Evolutionary conservation across 1,140 invertebrate genomes (phyloP).

Genomic region (Drosophila malerkotliana): DNA sequence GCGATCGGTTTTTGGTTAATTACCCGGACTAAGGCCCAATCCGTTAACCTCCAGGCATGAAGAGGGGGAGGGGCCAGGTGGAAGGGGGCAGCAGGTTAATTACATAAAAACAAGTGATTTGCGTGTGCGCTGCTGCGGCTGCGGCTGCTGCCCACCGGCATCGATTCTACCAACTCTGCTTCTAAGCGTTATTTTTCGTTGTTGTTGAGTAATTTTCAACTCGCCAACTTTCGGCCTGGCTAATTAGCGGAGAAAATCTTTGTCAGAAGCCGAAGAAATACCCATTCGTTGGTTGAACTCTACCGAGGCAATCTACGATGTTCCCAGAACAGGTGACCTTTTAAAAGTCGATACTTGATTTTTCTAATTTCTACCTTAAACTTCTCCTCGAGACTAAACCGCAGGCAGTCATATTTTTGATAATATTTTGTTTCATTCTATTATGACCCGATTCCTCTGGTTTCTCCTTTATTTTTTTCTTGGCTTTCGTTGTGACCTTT

Average conservation of each 20-base stretch:
- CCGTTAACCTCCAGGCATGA: slow-evolving; percentile 48
- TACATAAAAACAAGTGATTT: slow-evolving; percentile 79
- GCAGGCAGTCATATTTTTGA: slow-evolving; percentile 3
- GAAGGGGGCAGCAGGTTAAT: slow-evolving; percentile 51
- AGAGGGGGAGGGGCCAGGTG: not conserved
- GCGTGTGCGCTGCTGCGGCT: slow-evolving; percentile 47
- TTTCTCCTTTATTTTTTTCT: slow-evolving; percentile 8
- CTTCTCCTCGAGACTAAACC: not conserved
- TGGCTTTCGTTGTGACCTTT: slow-evolving; percentile 52
- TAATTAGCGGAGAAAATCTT: slow-evolving; percentile 58
- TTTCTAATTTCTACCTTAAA: not conserved
- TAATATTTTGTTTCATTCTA: slow-evolving; percentile 20
- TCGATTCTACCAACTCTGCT: slow-evolving; percentile 24
- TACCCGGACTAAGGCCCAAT: slow-evolving; percentile 49
- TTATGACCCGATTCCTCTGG: slow-evolving; percentile 33
- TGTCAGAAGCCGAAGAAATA: slow-evolving; percentile 15
- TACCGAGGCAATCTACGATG: not conserved
- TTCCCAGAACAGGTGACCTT: slow-evolving; percentile 38
- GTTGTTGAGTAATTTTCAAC: slow-evolving; percentile 48
- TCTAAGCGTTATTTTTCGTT: slow-evolving; percentile 19
- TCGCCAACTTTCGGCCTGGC: slow-evolving; percentile 54
- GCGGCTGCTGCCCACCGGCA: slow-evolving; percentile 49
- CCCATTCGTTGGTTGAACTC: slow-evolving; percentile 39
- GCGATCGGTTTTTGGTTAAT: slow-evolving; percentile 77
- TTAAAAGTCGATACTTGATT: not conserved